Conservation (phyloP, 2,888 invertebrate species). For the Epistrophe grossulariae region DNA sequence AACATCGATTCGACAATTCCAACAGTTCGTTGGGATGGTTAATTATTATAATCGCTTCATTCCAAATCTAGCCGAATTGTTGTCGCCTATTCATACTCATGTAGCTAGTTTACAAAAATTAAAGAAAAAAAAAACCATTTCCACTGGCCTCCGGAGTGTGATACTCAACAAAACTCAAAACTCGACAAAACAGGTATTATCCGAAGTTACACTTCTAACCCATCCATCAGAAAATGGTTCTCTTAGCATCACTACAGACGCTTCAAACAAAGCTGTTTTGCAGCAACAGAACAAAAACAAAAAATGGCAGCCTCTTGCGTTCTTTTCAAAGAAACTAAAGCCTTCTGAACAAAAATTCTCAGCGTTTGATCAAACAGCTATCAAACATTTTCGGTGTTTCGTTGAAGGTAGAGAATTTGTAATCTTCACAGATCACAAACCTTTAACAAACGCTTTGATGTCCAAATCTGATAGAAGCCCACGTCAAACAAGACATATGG, state of each 20-base stretch:
- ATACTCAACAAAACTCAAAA: too few species aligned
- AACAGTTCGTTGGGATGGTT: slow-evolving; percentile 61
- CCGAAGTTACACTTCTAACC: slow-evolving; percentile 27
- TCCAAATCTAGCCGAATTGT: slow-evolving; percentile 51
- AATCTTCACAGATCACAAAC: slow-evolving; percentile 38
- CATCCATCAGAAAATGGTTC: slow-evolving; percentile 33
- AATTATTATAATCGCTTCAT: slow-evolving; percentile 64
- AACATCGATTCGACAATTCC: slow-evolving; percentile 55
- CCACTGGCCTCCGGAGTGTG: slow-evolving; percentile 30
- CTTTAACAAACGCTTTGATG: slow-evolving; percentile 21
- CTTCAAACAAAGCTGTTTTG: not conserved
- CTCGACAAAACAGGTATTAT: slow-evolving; percentile 20
- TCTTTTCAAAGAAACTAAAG: slow-evolving; percentile 32
- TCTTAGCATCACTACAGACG: slow-evolving; percentile 39
- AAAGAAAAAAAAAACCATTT: slow-evolving; percentile 39
- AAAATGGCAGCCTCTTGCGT: slow-evolving; percentile 23
- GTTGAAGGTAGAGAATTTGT: slow-evolving; percentile 36
- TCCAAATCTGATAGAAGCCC: slow-evolving; percentile 17
- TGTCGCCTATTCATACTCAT: slow-evolving; percentile 54
- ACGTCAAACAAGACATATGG: slow-evolving; percentile 25
- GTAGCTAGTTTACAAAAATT: slow-evolving; percentile 32
- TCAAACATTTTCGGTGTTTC: slow-evolving; percentile 36
- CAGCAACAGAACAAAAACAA: slow-evolving; percentile 7
- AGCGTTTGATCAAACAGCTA: slow-evolving; percentile 20
- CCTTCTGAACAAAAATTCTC: slow-evolving; percentile 21